These are phyloP conservation scores for Toxotes jaculatrix DNA, from an alignment of 2,113 vertebrate genomes.

Conservation along the genomic window DNA sequence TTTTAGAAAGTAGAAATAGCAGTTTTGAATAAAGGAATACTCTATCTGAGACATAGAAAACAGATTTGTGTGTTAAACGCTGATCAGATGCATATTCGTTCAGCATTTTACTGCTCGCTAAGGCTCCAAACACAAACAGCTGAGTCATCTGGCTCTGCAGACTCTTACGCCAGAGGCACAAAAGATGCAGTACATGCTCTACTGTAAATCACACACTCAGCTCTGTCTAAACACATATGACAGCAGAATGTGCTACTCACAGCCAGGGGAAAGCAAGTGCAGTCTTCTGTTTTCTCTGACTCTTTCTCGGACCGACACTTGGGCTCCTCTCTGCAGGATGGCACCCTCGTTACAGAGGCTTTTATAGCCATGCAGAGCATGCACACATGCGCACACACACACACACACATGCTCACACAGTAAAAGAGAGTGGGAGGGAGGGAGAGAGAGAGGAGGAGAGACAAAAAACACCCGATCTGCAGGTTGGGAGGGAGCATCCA, in stretches of 20 bases:
- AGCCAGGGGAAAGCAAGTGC: conserved; percentile 16
- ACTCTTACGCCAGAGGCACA: not conserved
- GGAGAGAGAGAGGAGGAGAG: not conserved
- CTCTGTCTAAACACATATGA: not conserved
- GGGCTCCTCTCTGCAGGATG: conserved; percentile 54
- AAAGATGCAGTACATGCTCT: not conserved
- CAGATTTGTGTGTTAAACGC: not conserved
- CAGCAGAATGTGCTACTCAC: conserved; percentile 57
- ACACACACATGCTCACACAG: conserved; percentile 8
- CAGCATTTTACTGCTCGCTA: not conserved
- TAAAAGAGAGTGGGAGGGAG: not conserved
- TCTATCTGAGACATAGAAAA: not conserved
- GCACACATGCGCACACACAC: conserved; percentile 25
- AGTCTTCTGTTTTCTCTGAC: conserved; percentile 1
- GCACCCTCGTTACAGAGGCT: not conserved
- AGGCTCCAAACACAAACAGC: conserved; percentile 30
- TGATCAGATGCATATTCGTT: not conserved
- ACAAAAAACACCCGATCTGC: conserved; percentile 30
- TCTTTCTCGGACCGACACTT: conserved; percentile 35
- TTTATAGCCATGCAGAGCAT: conserved; percentile 57
- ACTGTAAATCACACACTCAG: not conserved
- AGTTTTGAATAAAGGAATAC: not conserved
- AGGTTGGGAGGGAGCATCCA: conserved; percentile 22
- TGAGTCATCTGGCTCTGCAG: conserved; percentile 56
- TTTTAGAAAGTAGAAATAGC: not conserved